These are phyloP conservation scores for Barypeithes pellucidus DNA, from an alignment of 2,888 invertebrate species.

Conservation along the genomic window DNA sequence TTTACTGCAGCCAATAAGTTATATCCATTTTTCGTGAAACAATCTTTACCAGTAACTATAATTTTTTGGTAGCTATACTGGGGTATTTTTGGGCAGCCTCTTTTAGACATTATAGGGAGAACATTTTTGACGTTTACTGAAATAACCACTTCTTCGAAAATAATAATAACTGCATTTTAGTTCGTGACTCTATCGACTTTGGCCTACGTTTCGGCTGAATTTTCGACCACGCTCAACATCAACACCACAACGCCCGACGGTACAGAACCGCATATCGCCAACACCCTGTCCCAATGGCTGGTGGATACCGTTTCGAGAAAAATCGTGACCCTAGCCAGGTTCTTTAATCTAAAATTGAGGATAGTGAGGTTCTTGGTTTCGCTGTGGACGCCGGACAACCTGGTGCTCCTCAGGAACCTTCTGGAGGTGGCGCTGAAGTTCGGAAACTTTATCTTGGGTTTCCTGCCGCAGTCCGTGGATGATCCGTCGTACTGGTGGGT, in stretches of 20 bases:
- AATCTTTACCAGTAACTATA: too few species aligned
- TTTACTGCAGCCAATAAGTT: too few species aligned
- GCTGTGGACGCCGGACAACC: conserved; percentile 61
- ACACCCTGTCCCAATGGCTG: conserved; percentile 31
- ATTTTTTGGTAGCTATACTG: too few species aligned
- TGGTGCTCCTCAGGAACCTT: conserved; percentile 57
- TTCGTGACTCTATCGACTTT: not conserved
- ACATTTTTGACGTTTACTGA: too few species aligned
- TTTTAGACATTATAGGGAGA: too few species aligned
- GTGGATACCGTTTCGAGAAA: conserved; percentile 35
- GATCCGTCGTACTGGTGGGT: conserved; percentile 36
- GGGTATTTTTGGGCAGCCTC: too few species aligned
- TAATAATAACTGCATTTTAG: conserved; percentile 1
- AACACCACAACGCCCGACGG: not conserved
- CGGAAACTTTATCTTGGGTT: conserved; percentile 26
- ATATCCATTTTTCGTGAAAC: too few species aligned
- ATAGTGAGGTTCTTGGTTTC: conserved; percentile 57
- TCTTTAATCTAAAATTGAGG: conserved; percentile 60
- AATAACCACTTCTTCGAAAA: too few species aligned
- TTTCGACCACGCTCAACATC: not conserved
- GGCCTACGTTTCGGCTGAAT: conserved; percentile 25
- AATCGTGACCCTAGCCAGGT: conserved; percentile 51
- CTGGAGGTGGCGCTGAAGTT: conserved; percentile 49
- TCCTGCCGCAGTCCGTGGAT: conserved; percentile 25
- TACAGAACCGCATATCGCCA: conserved; percentile 17